Percentiles rank a stretch among this genome's conserved stretches.
phyloP scores from a whole-genome alignment of 1,140 invertebrate species.

The Gonatopus flavifemur region DNA sequence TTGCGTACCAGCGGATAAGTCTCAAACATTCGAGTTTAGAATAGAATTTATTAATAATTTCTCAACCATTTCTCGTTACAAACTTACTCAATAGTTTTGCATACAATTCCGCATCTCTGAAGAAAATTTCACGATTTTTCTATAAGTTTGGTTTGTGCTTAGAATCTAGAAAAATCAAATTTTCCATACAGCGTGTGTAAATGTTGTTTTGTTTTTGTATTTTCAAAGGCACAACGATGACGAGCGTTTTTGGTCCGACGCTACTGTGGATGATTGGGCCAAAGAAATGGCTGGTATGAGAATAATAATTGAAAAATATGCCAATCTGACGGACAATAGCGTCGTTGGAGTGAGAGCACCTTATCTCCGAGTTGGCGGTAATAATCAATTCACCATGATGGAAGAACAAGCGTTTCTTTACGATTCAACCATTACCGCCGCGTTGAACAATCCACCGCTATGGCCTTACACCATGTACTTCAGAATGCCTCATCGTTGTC shows the following conservation, averaged over 20 bases:
- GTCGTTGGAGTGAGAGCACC: conserved; percentile 93
- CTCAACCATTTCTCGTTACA: no score
- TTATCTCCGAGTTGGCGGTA: conserved; percentile 89
- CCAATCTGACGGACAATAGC: conserved; percentile 91
- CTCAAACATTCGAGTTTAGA: no score
- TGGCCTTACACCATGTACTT: conserved; percentile 99
- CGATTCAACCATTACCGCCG: conserved; percentile 93
- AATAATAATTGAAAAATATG: conserved; percentile 88
- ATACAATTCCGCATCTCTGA: no score
- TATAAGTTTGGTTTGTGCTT: no score
- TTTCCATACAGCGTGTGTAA: no score
- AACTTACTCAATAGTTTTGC: no score
- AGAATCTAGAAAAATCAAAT: no score
- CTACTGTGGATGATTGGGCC: conserved; percentile 90
- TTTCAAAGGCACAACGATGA: conserved; percentile 81
- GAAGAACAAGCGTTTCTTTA: conserved; percentile 95
- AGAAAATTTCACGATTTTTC: no score
- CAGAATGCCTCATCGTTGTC: conserved; percentile 92
- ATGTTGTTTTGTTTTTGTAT: no score
- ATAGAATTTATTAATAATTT: no score
- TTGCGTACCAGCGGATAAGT: no score
- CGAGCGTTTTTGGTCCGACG: conserved; percentile 92
- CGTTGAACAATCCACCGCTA: conserved; percentile 86
- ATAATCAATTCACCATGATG: conserved; percentile 98
- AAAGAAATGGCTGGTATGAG: conserved; percentile 97